Evolutionary conservation across 2,888 invertebrate species (phyloP).

Genomic region (Scaeva pyrastri): DNA sequence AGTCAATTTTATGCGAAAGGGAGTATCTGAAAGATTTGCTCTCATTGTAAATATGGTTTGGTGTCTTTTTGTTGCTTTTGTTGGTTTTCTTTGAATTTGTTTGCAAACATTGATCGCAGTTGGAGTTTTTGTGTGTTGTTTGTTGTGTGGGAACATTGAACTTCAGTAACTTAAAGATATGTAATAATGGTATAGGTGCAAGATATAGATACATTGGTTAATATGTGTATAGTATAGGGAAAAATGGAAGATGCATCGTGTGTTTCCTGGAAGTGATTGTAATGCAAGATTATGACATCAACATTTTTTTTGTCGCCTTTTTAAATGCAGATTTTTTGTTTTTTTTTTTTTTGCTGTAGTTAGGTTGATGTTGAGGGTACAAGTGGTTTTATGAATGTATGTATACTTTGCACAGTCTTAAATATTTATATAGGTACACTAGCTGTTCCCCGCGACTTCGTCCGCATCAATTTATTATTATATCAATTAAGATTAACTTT

Average conservation of each 20-base stretch:
- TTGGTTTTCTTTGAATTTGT: constrained; percentile 54
- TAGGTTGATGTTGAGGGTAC: constrained; percentile 1
- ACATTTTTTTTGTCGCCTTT: constrained; percentile 40
- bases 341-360: background rate
- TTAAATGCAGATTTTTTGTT: constrained; percentile 32
- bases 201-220: no score
- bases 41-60: constrained; percentile 41
- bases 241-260: constrained; percentile 54
- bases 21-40: constrained; percentile 55
- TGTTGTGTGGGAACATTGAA: constrained; percentile 72
- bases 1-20: constrained; percentile 75
- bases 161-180: constrained; percentile 24
- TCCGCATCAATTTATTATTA: no score
- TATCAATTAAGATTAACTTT: no score
- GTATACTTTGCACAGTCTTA: background rate
- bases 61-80: constrained; percentile 20
- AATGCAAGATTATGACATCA: constrained; percentile 73
- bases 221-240: no score
- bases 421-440: constrained; percentile 14
- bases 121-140: constrained; percentile 33
- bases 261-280: constrained; percentile 73
- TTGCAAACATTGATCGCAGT: constrained; percentile 70
- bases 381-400: constrained; percentile 46
- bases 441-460: no score
- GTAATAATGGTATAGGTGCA: background rate